These are phyloP conservation scores for Sthenelais limicola DNA, from an alignment of 2,888 invertebrate species.

Conservation along the genomic window DNA sequence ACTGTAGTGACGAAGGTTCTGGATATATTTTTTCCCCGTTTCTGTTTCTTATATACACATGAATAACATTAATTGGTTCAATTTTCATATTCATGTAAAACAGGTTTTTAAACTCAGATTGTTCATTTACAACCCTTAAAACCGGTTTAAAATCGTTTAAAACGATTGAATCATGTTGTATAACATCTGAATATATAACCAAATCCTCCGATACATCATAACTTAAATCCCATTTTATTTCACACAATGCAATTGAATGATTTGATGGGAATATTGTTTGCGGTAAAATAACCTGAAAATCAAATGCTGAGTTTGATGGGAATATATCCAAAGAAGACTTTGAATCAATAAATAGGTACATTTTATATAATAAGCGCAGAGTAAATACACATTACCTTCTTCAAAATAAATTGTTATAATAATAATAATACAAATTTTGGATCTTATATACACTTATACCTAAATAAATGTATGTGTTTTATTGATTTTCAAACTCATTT, in stretches of 20 bases:
- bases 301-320: not conserved
- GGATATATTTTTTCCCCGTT: not conserved
- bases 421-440: too few relatives aligned
- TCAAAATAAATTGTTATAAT: too few relatives aligned
- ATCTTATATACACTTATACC: too few relatives aligned
- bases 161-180: not conserved
- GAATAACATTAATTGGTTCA: not conserved
- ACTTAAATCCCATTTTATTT: constrained; percentile 2
- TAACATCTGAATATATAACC: not conserved
- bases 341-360: not conserved
- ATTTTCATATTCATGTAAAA: not conserved
- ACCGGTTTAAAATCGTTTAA: not conserved
- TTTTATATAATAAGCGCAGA: too few relatives aligned
- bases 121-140: not conserved
- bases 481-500: too few relatives aligned
- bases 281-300: not conserved
- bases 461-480: too few relatives aligned
- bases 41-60: not conserved
- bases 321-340: not conserved
- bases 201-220: not conserved
- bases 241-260: not conserved
- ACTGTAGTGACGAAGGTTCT: not conserved
- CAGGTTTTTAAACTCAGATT: not conserved
- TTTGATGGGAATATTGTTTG: not conserved
- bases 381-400: too few relatives aligned